These are phyloP conservation scores for Capromys pilorides DNA, from an alignment of 2,797 vertebrate species.

Conservation along the genomic window DNA sequence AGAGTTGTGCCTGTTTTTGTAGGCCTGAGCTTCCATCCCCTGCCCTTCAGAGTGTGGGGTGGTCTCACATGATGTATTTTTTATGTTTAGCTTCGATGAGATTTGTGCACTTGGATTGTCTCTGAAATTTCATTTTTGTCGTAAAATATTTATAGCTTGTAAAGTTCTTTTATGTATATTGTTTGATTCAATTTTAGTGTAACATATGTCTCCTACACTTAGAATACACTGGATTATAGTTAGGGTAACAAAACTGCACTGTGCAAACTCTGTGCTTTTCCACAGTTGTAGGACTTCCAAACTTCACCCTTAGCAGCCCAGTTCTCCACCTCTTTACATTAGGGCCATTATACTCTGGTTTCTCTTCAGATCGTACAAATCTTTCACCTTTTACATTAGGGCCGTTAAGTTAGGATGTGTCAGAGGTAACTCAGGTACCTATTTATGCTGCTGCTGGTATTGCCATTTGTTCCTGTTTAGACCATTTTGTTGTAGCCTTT, in stretches of 20 bases:
- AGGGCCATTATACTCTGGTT: too few species aligned
- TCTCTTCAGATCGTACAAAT: too few species aligned
- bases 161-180: background rate
- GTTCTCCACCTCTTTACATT: background rate
- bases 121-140: conserved; percentile 40
- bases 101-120: background rate
- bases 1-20: background rate
- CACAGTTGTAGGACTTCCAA: background rate
- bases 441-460: too few species aligned
- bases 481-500: background rate
- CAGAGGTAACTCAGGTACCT: background rate
- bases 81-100: conserved; percentile 10
- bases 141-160: background rate
- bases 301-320: background rate
- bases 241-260: background rate
- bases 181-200: background rate
- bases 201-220: background rate
- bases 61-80: background rate
- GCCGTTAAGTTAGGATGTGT: background rate
- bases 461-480: background rate
- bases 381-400: too few species aligned
- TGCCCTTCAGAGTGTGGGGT: background rate
- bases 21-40: background rate
- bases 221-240: background rate
- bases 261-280: background rate